A percentile compares a stretch with the other conserved stretches of the same genome.
phyloP scores from a whole-genome alignment of 1,140 invertebrate species.

The Drosophila micromelanica region DNA sequence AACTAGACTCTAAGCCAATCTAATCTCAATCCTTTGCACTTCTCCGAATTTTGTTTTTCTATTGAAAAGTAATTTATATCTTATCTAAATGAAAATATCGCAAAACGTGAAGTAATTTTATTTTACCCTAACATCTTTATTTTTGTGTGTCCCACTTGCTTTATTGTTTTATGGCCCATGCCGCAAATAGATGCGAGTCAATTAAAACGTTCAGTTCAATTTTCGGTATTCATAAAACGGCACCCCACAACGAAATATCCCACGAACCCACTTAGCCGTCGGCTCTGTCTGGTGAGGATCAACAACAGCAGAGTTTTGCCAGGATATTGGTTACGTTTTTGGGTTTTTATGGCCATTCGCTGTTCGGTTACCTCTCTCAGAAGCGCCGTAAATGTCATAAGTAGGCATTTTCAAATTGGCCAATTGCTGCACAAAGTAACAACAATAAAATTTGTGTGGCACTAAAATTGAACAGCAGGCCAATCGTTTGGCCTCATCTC shows the following conservation, averaged over 20 bases:
- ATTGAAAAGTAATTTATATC: neutral
- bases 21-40: neutral
- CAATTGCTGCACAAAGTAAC: constrained; percentile 24
- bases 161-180: constrained; percentile 22
- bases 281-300: constrained; percentile 21
- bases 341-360: constrained; percentile 2
- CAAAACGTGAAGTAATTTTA: neutral
- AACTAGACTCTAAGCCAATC: no score
- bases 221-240: constrained; percentile 32
- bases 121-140: neutral
- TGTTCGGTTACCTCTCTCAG: neutral
- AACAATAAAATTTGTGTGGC: constrained; percentile 24
- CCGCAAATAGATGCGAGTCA: constrained; percentile 27
- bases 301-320: neutral
- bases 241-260: neutral
- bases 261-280: neutral
- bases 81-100: neutral
- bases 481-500: constrained; percentile 30
- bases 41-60: neutral
- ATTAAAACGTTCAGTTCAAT: constrained; percentile 44
- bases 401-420: constrained; percentile 26
- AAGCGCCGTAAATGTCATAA: constrained; percentile 23
- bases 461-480: constrained; percentile 20
- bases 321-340: neutral
- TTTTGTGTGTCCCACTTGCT: constrained; percentile 1